Conservation (phyloP, 2,888 invertebrate species). For the Drosophila putrida region DNA sequence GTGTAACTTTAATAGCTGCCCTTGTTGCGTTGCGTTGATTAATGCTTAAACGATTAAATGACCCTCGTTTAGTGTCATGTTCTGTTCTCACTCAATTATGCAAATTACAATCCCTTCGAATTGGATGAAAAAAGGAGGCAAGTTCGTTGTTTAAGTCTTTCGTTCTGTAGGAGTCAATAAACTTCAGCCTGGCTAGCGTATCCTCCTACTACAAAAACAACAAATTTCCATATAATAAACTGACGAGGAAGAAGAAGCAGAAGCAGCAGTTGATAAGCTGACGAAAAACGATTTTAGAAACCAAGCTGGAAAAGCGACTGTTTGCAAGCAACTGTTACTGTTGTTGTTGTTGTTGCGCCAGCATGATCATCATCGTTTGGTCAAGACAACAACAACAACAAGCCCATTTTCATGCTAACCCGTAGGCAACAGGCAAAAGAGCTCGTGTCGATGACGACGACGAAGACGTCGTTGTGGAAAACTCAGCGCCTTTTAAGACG, state of each 20-base stretch:
- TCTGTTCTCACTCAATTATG: constrained; percentile 58
- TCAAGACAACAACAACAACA: constrained; percentile 25
- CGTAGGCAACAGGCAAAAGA: constrained; percentile 43
- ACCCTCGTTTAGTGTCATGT: constrained; percentile 45
- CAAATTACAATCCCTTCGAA: constrained; percentile 31
- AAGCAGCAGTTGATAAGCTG: constrained; percentile 8
- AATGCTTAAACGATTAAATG: constrained; percentile 25
- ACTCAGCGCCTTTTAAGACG: constrained; percentile 53
- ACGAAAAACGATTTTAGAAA: constrained; percentile 26
- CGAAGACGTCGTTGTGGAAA: constrained; percentile 54
- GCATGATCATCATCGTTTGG: constrained; percentile 38
- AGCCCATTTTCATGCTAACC: constrained; percentile 23
- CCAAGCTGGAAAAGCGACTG: constrained; percentile 46
- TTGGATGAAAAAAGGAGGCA: not conserved
- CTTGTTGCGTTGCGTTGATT: constrained; percentile 16
- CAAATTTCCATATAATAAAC: constrained; percentile 52
- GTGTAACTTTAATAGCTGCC: constrained; percentile 32
- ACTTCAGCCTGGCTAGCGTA: constrained; percentile 39
- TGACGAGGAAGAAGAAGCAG: too few species aligned
- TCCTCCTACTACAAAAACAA: constrained; percentile 46
- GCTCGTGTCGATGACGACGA: constrained; percentile 33
- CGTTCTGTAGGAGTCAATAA: constrained; percentile 58
- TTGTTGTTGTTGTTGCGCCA: not conserved
- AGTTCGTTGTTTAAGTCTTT: constrained; percentile 55
- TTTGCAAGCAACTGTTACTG: constrained; percentile 21